phyloP scores from a whole-genome alignment of 2,113 vertebrate genomes.

The Cynoglossus semilaevis region DNA sequence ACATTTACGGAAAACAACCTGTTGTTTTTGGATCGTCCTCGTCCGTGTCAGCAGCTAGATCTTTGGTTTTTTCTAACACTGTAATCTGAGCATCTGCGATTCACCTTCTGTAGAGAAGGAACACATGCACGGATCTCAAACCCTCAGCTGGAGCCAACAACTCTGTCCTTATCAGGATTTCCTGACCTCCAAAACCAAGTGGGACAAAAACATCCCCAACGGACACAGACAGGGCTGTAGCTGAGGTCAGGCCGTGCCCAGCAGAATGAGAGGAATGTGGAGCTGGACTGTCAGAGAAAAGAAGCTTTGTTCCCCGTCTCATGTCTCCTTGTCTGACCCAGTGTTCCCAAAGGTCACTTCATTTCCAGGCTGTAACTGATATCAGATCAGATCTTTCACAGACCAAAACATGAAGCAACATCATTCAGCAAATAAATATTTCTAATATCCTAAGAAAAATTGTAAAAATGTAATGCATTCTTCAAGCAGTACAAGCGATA shows the following conservation, averaged over 20 bases:
- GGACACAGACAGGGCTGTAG: conserved; percentile 14
- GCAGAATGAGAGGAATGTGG: conserved; percentile 52
- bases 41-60: too few species aligned
- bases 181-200: conserved; percentile 1
- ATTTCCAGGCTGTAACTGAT: not conserved
- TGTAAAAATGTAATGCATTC: too few species aligned
- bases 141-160: not conserved
- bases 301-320: conserved; percentile 27
- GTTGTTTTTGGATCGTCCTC: too few species aligned
- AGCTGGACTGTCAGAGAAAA: conserved; percentile 26
- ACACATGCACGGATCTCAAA: not conserved
- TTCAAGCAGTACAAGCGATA: too few species aligned
- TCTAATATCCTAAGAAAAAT: too few species aligned
- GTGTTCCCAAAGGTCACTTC: not conserved
- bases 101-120: not conserved
- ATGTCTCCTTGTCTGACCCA: conserved; percentile 4
- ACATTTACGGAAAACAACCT: not conserved
- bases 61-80: conserved; percentile 4
- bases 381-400: not conserved
- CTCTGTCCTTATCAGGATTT: conserved; percentile 12
- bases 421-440: too few species aligned
- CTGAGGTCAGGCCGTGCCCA: not conserved
- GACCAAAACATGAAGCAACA: not conserved
- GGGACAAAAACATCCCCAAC: too few species aligned
- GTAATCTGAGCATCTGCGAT: conserved; percentile 1